These are phyloP conservation scores for Campoletis raptor DNA, from an alignment of 2,888 invertebrate genomes.

Conservation along the genomic window DNA sequence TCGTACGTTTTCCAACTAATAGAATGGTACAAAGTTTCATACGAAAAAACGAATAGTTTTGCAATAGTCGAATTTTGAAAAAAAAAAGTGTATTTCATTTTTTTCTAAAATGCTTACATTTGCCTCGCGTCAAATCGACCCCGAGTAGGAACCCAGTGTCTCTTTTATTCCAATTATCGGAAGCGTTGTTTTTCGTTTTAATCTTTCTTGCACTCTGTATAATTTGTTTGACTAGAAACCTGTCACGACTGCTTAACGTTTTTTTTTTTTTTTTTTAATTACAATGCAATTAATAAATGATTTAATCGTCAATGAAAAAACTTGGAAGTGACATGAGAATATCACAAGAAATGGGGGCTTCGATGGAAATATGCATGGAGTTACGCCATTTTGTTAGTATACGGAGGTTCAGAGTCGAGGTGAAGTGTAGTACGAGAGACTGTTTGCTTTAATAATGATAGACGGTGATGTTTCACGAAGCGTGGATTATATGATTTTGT, in stretches of 20 bases:
- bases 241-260: background rate
- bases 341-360: background rate
- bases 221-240: background rate
- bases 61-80: too few species aligned
- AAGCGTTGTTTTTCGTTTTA: background rate
- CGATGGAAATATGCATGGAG: background rate
- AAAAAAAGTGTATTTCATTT: too few species aligned
- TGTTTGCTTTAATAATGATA: constrained; percentile 52
- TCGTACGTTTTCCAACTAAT: too few species aligned
- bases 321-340: background rate
- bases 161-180: background rate
- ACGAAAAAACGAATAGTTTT: too few species aligned
- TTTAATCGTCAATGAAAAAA: background rate
- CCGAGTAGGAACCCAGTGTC: background rate
- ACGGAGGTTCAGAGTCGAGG: background rate
- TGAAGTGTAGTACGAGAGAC: constrained; percentile 28
- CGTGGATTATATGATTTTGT: constrained; percentile 41
- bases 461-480: constrained; percentile 43
- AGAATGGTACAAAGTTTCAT: too few species aligned
- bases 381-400: background rate
- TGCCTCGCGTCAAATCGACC: background rate
- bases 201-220: background rate
- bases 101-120: too few species aligned
- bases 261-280: background rate
- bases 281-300: background rate